A percentile compares a stretch with the other conserved stretches of the same genome.
Conservation (phyloP, 2,888 invertebrate species). For the Hecatera dysodea region DNA sequence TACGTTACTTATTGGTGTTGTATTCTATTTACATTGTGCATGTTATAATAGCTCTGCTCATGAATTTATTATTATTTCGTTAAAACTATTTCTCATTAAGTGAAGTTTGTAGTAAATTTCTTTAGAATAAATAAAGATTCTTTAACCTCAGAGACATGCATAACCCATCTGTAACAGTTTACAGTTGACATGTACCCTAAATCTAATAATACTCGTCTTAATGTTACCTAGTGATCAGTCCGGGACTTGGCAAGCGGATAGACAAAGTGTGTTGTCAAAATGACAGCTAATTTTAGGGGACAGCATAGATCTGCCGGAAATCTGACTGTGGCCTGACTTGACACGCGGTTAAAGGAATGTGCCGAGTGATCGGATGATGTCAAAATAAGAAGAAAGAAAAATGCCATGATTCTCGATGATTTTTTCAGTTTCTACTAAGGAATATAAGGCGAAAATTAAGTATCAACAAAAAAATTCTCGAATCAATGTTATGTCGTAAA, state of each 20-base stretch:
- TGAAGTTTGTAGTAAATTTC: no score
- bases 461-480: no score
- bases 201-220: conserved; percentile 47
- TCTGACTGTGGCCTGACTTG: conserved; percentile 26
- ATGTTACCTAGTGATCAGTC: conserved; percentile 43
- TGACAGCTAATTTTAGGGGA: conserved; percentile 54
- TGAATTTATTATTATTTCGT: no score
- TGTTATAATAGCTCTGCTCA: no score
- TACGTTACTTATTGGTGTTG: no score
- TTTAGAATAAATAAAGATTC: no score
- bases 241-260: conserved; percentile 59
- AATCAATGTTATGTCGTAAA: neutral
- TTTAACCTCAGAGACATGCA: no score
- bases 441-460: neutral
- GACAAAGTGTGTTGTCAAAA: conserved; percentile 53
- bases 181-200: conserved; percentile 37
- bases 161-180: neutral
- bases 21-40: no score
- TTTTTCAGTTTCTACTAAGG: neutral
- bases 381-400: no score
- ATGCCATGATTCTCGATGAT: neutral
- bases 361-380: conserved; percentile 8
- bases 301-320: conserved; percentile 41
- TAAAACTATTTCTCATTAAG: no score
- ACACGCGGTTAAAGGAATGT: neutral